Percentiles rank a stretch among this genome's conserved stretches.
Evolutionary conservation across 2,888 invertebrate species (phyloP).

Genomic region (Oeneis ivallda): DNA sequence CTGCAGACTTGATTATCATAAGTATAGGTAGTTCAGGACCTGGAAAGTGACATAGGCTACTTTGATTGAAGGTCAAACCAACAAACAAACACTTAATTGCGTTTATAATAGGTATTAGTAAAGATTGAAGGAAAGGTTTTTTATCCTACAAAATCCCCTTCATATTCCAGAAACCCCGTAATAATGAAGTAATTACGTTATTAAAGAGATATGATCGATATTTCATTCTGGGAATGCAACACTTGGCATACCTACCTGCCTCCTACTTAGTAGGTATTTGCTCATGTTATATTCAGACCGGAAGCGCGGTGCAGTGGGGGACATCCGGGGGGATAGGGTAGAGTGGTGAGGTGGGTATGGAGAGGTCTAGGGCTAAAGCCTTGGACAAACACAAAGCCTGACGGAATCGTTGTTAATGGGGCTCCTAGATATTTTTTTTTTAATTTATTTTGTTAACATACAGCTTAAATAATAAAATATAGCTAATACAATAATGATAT

Average conservation of each 20-base stretch:
- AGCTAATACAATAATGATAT: too few relatives aligned
- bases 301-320: conserved; percentile 38
- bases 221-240: conserved; percentile 10
- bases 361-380: conserved; percentile 10
- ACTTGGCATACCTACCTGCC: conserved; percentile 1
- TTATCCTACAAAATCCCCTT: neutral
- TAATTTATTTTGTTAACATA: too few relatives aligned
- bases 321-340: conserved; percentile 39
- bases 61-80: too few relatives aligned
- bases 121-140: neutral
- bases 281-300: conserved; percentile 47
- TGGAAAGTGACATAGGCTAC: too few relatives aligned
- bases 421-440: too few relatives aligned
- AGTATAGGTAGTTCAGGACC: too few relatives aligned
- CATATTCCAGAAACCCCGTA: neutral
- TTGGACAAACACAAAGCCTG: neutral
- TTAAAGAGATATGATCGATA: conserved; percentile 21
- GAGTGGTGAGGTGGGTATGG: neutral
- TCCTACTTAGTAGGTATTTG: neutral
- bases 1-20: too few relatives aligned
- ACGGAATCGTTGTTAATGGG: neutral
- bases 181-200: conserved; percentile 10
- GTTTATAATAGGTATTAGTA: too few relatives aligned
- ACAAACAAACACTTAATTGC: too few relatives aligned
- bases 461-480: too few relatives aligned